Conservation (phyloP, 2,113 vertebrate species). For the Myocastor coypus region DNA sequence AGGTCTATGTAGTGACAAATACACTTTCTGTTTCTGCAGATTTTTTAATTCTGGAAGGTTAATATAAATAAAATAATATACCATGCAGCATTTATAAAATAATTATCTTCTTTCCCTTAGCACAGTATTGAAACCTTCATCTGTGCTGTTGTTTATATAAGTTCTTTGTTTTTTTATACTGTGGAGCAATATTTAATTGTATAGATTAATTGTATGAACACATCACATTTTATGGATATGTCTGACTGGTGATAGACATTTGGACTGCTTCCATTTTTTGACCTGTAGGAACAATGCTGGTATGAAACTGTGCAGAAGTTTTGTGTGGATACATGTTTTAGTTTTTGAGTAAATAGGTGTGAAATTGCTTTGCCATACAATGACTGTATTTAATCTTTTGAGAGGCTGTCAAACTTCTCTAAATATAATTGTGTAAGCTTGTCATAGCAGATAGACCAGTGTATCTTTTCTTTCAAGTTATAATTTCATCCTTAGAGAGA, state of each 20-base stretch:
- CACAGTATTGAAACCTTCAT: neutral
- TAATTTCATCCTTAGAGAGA: slow-evolving; percentile 4
- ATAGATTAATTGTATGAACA: neutral
- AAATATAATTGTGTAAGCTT: neutral
- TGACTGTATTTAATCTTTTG: neutral
- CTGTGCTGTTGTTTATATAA: neutral
- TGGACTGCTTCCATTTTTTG: neutral
- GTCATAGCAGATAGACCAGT: neutral
- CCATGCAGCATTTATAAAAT: neutral
- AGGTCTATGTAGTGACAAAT: neutral
- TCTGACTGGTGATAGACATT: neutral
- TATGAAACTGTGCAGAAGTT: neutral
- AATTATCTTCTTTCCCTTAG: neutral
- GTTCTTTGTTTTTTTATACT: neutral
- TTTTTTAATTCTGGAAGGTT: neutral
- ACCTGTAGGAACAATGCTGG: neutral
- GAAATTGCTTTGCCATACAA: neutral
- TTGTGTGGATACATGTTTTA: slow-evolving; percentile 27
- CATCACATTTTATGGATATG: neutral
- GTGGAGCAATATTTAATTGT: neutral
- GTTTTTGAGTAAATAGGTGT: neutral
- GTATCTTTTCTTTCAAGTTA: neutral
- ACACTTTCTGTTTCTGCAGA: neutral
- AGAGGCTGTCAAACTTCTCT: neutral
- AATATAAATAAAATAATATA: neutral